Evolutionary conservation across 1,140 invertebrate genomes (phyloP).

Genomic region (Medauroidea extradentata): DNA sequence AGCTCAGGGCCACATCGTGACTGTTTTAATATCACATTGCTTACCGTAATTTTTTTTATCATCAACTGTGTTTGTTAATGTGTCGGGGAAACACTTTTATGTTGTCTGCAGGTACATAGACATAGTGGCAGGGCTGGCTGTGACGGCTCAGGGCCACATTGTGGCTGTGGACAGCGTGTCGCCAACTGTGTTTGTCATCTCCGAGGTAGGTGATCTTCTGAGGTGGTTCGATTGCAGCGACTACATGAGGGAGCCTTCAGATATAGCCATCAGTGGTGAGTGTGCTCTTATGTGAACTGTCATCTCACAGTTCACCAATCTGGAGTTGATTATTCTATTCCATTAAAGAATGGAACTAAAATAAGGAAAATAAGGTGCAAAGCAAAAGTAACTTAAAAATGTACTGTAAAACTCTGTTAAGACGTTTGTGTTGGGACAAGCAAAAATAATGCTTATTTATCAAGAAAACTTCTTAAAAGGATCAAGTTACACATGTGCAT

Average conservation of each 20-base stretch:
- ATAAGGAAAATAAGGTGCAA: no score
- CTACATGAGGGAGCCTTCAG: conserved; percentile 94
- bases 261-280: conserved; percentile 88
- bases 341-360: no score
- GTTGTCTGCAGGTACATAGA: conserved; percentile 74
- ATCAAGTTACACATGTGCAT: no score
- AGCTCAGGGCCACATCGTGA: conserved; percentile 81
- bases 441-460: no score
- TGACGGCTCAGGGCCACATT: conserved; percentile 81
- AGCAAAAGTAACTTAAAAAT: no score
- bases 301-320: neutral
- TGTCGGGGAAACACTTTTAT: neutral
- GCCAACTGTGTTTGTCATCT: conserved; percentile 92
- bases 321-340: no score
- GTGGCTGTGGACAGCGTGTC: conserved; percentile 96
- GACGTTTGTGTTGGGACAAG: no score
- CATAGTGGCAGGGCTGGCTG: conserved; percentile 93
- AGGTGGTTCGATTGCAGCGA: conserved; percentile 96
- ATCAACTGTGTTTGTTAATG: conserved; percentile 85
- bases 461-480: no score
- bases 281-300: neutral
- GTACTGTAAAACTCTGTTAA: no score
- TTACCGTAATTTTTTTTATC: no score
- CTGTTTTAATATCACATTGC: conserved; percentile 96
- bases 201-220: conserved; percentile 82